Evolutionary conservation across 2,888 invertebrate genomes (phyloP), one percentile per base, ranked within the genome.

Genomic region (Tanytarsus gracilentus): DNA sequence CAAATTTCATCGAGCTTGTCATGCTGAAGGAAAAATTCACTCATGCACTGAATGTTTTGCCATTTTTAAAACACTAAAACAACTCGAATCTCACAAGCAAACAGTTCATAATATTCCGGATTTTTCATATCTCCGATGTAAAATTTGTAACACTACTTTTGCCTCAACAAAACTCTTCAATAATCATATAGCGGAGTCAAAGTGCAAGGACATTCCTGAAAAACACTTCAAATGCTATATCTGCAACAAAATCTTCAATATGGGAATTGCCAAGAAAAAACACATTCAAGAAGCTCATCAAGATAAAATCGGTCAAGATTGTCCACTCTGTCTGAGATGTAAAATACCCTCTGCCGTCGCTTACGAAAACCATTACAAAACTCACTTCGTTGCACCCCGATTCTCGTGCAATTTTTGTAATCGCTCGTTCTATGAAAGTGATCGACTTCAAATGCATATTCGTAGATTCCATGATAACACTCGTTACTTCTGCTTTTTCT

Each of bases 281-380:
- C 55, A 55, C 11, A n/a, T 55, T 40, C 26, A 40, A 39, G 33
- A 23, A 25, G 26, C 25, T n/a, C 55, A 55, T 39, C 25, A 55
- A 55, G 55, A 55, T 40, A 39, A 55, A 39, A 40, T 40, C 8
- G 55, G 55, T 11, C 11, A 14, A 3, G 55, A 55, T 26, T 55
- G 55, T 14, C 55, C 55, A 1, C 26, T 40, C 4, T 55, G 55
- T 8, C 16, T 55, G 3, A 14, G 55, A 18, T 55, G 55, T 16
- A 55, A 55, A 25, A 55, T 55, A 21, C 55, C 55, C 2, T 40
- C 39, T 14, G 55, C 55, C 4, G 26, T 55, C 27, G 55, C 55
- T 3, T 55, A 18, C 14, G 55, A 55, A 8, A 55, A 55, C 18
- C 55, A 55, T 39, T 40, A 40, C 18, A 39, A 40, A 40, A 55